phyloP scores from a whole-genome alignment of 2,113 vertebrate species.

The Leptobrachium leishanense region DNA sequence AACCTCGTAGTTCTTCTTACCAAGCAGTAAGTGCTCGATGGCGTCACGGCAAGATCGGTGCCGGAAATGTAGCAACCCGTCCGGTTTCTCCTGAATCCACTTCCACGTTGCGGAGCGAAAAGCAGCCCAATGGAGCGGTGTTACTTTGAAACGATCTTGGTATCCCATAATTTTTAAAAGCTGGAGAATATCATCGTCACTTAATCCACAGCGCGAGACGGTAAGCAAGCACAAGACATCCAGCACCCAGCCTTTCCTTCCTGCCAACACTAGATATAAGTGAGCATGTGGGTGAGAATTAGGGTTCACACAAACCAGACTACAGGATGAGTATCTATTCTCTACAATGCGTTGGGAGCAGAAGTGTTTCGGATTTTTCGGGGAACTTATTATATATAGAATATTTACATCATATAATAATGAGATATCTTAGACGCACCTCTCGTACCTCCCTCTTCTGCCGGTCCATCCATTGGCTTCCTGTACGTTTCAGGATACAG shows the following conservation, averaged over 20 bases:
- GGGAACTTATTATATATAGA: no score
- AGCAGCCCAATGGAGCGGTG: conserved; percentile 54
- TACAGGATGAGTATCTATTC: no score
- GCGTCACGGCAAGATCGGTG: conserved; percentile 53
- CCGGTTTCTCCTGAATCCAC: conserved; percentile 58
- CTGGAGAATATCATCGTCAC: conserved; percentile 28
- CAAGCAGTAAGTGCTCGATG: conserved; percentile 45
- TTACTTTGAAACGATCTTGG: conserved; percentile 13
- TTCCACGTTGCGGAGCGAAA: conserved; percentile 32
- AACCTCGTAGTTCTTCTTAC: conserved; percentile 37
- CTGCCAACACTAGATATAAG: conserved; percentile 24
- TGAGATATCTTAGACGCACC: no score
- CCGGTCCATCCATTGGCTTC: no score
- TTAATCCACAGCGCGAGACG: conserved; percentile 43
- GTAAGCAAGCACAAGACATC: conserved; percentile 50
- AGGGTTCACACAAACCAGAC: no score
- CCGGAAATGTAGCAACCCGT: conserved; percentile 47
- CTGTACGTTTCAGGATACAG: no score
- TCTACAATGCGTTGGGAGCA: no score
- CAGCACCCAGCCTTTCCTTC: conserved; percentile 54
- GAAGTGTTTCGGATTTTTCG: no score
- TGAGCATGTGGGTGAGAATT: no score
- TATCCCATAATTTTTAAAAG: conserved; percentile 54
- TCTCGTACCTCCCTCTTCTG: no score
- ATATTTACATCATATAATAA: no score